Evolutionary conservation across 1,140 invertebrate species (phyloP), one percentile per base, ranked within the genome.

Genomic region (Magallana ariakensis): DNA sequence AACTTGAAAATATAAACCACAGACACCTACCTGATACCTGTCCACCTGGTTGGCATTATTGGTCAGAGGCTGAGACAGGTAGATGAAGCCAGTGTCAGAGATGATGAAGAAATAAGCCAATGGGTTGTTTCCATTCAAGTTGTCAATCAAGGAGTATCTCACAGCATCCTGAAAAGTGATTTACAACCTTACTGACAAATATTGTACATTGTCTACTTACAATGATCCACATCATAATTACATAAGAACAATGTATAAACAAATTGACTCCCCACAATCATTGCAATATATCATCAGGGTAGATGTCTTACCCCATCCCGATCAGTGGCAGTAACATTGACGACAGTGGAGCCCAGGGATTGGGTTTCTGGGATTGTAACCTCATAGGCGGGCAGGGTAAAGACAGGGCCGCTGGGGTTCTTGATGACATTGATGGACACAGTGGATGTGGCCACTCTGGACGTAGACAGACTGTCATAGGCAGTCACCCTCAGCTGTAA

Each of bases 381-480:
- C 54, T 85, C 84, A 75, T 85, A 80, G 16, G 57, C n/a, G 56
- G 75, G 19, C 60, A 15, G 56, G n/a, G 82, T 26, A 90, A 89
- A 75, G 8, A 19, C 6, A 33, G 96, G 94, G 33, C 95, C 94
- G 1, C 95, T 95, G 4, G 95, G 95, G 1, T 97, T 96, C 92
- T 98, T 97, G 80, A 97, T 96, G 13, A 98, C 97, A 91, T 96
- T 97, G 0, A 98, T 96, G 2, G 96, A 97, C 0, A 98, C 95
- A 1, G 97, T 97, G 1, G 96, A 96, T 4, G 97, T 96, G 0
- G 97, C 97, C 1, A 96, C 97, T 83, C 98, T 95, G 90, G 97
- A 96, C 0, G 97, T 97, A 53, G 97, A 97, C 0, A 97, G 97
- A 91, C 97, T 95, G 93, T 99, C 98, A 92, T 97, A 97, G 0